phyloP scores from a whole-genome alignment of 2,797 vertebrate genomes.

The Chaetophractus vellerosus region DNA sequence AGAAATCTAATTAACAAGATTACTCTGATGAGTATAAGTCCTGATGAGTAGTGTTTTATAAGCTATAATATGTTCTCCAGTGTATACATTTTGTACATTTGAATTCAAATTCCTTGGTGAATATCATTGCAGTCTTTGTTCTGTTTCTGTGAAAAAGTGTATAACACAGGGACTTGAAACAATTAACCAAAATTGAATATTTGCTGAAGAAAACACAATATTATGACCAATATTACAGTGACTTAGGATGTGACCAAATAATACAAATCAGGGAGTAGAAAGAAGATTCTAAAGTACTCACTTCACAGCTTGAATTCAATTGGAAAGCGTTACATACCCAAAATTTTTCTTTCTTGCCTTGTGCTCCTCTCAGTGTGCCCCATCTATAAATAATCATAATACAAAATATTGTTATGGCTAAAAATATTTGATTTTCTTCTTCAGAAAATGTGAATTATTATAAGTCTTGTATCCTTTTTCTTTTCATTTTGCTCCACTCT shows the following conservation, averaged over 20 bases:
- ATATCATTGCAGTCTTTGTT: not conserved
- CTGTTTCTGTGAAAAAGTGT: not conserved
- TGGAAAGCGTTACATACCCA: constrained; percentile 88
- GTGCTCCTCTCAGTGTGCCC: constrained; percentile 86
- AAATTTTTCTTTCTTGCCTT: constrained; percentile 88
- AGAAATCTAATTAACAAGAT: constrained; percentile 29
- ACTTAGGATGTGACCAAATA: not conserved
- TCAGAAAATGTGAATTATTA: not conserved
- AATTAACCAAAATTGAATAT: not conserved
- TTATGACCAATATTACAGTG: not conserved
- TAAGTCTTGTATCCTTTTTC: not conserved
- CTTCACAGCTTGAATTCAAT: not conserved
- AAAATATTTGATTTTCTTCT: not conserved
- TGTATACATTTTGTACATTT: not conserved
- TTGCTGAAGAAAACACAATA: not conserved
- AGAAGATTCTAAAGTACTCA: not conserved
- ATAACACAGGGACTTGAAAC: not conserved
- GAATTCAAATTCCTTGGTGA: constrained; percentile 27
- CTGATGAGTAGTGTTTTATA: not conserved
- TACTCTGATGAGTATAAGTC: not conserved
- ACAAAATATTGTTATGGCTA: not conserved
- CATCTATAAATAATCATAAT: constrained; percentile 85
- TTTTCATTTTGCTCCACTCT: not conserved
- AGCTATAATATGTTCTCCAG: not conserved
- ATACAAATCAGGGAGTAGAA: not conserved